phyloP scores from a whole-genome alignment of 1,140 invertebrate genomes.

The Phthorimaea operculella region DNA sequence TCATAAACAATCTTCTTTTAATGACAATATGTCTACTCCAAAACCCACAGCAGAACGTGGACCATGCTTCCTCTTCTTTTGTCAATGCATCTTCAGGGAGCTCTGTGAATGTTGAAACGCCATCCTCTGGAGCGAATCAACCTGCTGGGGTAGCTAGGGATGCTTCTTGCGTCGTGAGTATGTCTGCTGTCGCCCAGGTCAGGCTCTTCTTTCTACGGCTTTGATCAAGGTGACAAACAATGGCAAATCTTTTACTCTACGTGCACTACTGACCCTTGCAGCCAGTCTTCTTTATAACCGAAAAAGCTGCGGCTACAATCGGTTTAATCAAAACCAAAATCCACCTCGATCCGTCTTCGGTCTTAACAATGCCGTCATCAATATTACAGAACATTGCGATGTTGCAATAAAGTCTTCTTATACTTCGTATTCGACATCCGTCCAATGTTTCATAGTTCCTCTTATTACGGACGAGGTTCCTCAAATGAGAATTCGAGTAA shows the following conservation, averaged over 20 bases:
- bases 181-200: constrained; percentile 7
- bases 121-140: too few relatives aligned
- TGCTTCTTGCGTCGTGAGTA: background rate
- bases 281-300: constrained; percentile 9
- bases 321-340: constrained; percentile 3
- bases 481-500: constrained; percentile 1
- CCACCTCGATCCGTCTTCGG: constrained; percentile 8
- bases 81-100: too few relatives aligned
- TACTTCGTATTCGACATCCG: constrained; percentile 3
- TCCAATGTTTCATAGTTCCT: constrained; percentile 13
- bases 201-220: constrained; percentile 9
- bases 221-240: constrained; percentile 6
- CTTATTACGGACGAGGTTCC: constrained; percentile 10
- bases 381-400: constrained; percentile 12
- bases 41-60: background rate
- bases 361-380: constrained; percentile 11
- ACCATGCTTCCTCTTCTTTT: background rate
- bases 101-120: background rate
- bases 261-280: constrained; percentile 4
- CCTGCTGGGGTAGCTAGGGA: background rate
- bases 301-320: constrained; percentile 1
- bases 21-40: background rate
- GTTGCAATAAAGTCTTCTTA: constrained; percentile 5
- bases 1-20: constrained; percentile 2
- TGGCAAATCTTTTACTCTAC: constrained; percentile 3